Conservation (phyloP, 2,888 invertebrate species). For the Philopedon plagiatum region DNA sequence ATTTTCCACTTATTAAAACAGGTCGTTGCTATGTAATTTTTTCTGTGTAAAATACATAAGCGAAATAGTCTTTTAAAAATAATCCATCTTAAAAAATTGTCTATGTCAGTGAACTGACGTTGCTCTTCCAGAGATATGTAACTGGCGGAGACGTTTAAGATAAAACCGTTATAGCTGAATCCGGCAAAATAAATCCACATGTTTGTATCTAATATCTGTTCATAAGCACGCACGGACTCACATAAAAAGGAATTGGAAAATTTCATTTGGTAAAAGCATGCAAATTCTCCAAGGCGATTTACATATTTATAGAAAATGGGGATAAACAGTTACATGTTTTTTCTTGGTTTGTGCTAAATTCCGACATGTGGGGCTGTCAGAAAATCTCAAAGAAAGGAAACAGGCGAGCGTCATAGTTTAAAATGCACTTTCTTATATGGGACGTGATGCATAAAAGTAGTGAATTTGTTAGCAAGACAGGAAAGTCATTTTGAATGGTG, state of each 20-base stretch:
- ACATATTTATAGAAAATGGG: slow-evolving; percentile 56
- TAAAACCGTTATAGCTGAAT: slow-evolving; percentile 12
- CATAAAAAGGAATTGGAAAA: slow-evolving; percentile 45
- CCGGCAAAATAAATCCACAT: slow-evolving; percentile 24
- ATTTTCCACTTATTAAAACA: too few species aligned
- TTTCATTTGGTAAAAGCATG: slow-evolving; percentile 54
- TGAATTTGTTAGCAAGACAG: slow-evolving; percentile 2
- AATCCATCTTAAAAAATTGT: too few species aligned
- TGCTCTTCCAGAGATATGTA: too few species aligned
- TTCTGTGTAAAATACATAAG: too few species aligned
- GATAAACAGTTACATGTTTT: slow-evolving; percentile 48
- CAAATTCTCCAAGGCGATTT: slow-evolving; percentile 51
- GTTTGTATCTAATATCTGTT: slow-evolving; percentile 38
- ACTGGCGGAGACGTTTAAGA: slow-evolving; percentile 21
- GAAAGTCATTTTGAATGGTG: neutral
- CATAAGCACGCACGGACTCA: slow-evolving; percentile 38
- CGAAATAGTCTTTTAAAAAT: too few species aligned
- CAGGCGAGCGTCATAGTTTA: slow-evolving; percentile 59
- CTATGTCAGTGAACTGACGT: too few species aligned
- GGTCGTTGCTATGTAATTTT: too few species aligned
- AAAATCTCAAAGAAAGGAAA: slow-evolving; percentile 46
- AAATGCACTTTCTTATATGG: slow-evolving; percentile 63
- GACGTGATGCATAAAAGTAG: slow-evolving; percentile 60
- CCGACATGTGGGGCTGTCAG: slow-evolving; percentile 50
- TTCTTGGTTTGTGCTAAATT: slow-evolving; percentile 23